Evolutionary conservation across 2,888 invertebrate genomes (phyloP).

Genomic region (Omphaloscelis lunosa): DNA sequence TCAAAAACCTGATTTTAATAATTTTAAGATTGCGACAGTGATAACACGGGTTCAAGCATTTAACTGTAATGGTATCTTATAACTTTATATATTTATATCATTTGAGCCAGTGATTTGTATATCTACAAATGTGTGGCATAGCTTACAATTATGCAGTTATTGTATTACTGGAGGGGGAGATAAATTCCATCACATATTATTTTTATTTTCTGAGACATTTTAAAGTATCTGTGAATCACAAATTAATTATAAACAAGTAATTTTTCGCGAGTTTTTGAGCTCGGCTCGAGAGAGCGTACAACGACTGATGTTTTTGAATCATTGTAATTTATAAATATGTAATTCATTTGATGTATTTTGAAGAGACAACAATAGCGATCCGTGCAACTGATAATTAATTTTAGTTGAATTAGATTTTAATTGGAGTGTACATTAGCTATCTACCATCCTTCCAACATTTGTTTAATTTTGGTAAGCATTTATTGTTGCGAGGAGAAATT

Average conservation of each 20-base stretch:
- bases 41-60: constrained; percentile 45
- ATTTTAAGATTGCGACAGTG: constrained; percentile 24
- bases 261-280: constrained; percentile 24
- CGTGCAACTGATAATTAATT: constrained; percentile 54
- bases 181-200: constrained; percentile 46
- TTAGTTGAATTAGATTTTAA: constrained; percentile 47
- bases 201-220: constrained; percentile 55
- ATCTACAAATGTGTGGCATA: not conserved
- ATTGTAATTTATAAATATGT: constrained; percentile 31
- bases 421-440: constrained; percentile 50
- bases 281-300: constrained; percentile 13
- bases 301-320: constrained; percentile 61
- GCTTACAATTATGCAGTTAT: constrained; percentile 16
- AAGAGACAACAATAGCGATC: constrained; percentile 16
- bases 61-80: constrained; percentile 20
- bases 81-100: constrained; percentile 38
- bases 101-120: constrained; percentile 18
- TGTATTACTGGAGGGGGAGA: constrained; percentile 2
- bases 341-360: constrained; percentile 19
- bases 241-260: constrained; percentile 22
- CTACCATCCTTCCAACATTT: constrained; percentile 63
- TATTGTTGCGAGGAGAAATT: constrained; percentile 65
- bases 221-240: constrained; percentile 50
- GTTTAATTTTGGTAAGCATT: constrained; percentile 68
- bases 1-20: constrained; percentile 43